Base-by-base conservation (phyloP, 2,888 invertebrate species). In the Melanophora roralis region DNA sequence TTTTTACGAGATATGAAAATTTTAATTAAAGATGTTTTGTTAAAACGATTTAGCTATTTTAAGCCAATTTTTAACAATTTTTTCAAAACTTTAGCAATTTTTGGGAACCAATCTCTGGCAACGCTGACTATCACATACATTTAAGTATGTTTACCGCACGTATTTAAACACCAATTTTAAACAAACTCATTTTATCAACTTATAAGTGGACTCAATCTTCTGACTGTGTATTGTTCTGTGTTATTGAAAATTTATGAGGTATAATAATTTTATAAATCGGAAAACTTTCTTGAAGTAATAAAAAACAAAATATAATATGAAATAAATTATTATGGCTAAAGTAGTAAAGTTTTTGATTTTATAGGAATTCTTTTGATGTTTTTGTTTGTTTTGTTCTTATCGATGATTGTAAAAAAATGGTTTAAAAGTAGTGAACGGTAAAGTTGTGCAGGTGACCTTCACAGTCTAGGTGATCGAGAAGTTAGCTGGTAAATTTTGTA, bases 241-340 rank as follows among this genome's bases (percentile, higher is more conserved):
- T 53, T 64, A 23, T 36, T 34, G 11, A 40, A 74, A 79, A 74
- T 74, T 74, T 79, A 79, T 79, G 78, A 74, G 74, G 69, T 74
- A 74, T 51, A 74, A 79, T 79, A 74, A 74, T 74, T 79, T 79
- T 69, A 49, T 53, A 74, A 71, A 79, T 71, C 69, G 78, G 53
- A 32, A 74, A 72, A 78, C 68, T 68, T n/a, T n/a, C 43, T 64
- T 68, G 47, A 60, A 59, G 4, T 43, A 40, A 27, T n/a, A 60
- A 16, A 21, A 38, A 32, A 34, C 8, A n/a, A 43, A 27, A 19
- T 6, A 47, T 65, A 34, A 77, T 57, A 43, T 45, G 43, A 27
- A 27, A 27, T 38, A 38, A 19, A 45, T 21, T 62, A 68, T 67
- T 73, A 78, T 68, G 68, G 73, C 64, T 62, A 64, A 57, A 3